These are phyloP conservation scores for Rhyzopertha dominica DNA, from an alignment of 1,140 invertebrate species.

Conservation along the genomic window DNA sequence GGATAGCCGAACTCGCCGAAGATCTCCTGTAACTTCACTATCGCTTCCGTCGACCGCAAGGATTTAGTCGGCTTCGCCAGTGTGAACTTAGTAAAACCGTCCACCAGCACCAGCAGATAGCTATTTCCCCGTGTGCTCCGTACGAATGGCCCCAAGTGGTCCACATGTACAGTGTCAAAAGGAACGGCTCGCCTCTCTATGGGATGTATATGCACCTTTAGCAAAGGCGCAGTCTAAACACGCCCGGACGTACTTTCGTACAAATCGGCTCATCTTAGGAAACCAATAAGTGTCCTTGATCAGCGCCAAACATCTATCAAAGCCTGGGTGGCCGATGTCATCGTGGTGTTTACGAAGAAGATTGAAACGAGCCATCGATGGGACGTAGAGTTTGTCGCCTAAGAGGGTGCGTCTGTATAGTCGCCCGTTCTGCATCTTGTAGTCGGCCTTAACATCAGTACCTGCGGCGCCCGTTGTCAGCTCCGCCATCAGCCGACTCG, in stretches of 20 bases:
- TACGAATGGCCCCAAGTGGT: conserved; percentile 33
- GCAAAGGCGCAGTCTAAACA: conserved; percentile 36
- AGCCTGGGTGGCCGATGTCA: conserved; percentile 29
- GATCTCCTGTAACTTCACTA: too few relatives aligned
- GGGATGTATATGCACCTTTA: conserved; percentile 19
- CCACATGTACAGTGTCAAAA: conserved; percentile 29
- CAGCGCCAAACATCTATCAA: conserved; percentile 16
- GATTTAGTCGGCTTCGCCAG: conserved; percentile 7
- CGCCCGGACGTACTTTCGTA: conserved; percentile 31
- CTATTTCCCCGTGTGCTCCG: conserved; percentile 20
- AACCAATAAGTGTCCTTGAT: conserved; percentile 26
- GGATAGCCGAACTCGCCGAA: too few relatives aligned
- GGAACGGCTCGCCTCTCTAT: conserved; percentile 17
- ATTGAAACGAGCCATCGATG: conserved; percentile 2
- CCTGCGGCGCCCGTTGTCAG: too few relatives aligned
- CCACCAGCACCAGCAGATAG: conserved; percentile 39
- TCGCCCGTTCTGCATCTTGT: too few relatives aligned
- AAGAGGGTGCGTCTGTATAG: too few relatives aligned
- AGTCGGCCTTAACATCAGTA: too few relatives aligned
- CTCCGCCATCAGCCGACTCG: too few relatives aligned
- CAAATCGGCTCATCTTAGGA: conserved; percentile 17
- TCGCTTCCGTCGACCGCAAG: not conserved
- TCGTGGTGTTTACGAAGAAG: conserved; percentile 25
- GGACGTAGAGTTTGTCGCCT: not conserved
- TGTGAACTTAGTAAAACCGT: conserved; percentile 41